Evolutionary conservation across 2,113 vertebrate species (phyloP).

Genomic region (Anarhynchus alexandrinus): DNA sequence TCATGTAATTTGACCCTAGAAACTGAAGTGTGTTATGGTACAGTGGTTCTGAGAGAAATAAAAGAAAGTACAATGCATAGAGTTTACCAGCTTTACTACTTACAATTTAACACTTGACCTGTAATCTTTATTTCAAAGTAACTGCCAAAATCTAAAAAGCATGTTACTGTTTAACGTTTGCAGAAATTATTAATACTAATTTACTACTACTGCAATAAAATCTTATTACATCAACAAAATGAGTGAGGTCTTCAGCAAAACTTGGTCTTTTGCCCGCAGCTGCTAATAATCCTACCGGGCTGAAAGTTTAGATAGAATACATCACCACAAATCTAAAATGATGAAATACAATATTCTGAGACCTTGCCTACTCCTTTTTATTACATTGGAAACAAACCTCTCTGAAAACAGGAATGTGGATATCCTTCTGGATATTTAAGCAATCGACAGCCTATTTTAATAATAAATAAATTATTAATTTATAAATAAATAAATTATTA

Average conservation of each 20-base stretch:
- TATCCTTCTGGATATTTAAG: neutral
- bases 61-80: neutral
- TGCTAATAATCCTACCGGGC: neutral
- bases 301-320: neutral
- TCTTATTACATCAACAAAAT: neutral
- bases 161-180: neutral
- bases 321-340: neutral
- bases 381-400: neutral
- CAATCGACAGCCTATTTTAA: neutral
- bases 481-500: too few relatives aligned
- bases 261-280: neutral
- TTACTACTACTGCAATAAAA: neutral
- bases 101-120: neutral
- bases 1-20: neutral
- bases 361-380: neutral
- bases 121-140: neutral
- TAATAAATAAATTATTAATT: too few relatives aligned
- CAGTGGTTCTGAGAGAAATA: neutral
- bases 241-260: neutral
- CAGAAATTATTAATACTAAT: neutral
- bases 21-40: neutral
- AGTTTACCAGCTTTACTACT: neutral
- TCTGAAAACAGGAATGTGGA: neutral
- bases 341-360: neutral
- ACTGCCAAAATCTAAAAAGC: neutral